phyloP scores from a whole-genome alignment of 1,140 invertebrate species.

The Branchinecta lindahli region DNA sequence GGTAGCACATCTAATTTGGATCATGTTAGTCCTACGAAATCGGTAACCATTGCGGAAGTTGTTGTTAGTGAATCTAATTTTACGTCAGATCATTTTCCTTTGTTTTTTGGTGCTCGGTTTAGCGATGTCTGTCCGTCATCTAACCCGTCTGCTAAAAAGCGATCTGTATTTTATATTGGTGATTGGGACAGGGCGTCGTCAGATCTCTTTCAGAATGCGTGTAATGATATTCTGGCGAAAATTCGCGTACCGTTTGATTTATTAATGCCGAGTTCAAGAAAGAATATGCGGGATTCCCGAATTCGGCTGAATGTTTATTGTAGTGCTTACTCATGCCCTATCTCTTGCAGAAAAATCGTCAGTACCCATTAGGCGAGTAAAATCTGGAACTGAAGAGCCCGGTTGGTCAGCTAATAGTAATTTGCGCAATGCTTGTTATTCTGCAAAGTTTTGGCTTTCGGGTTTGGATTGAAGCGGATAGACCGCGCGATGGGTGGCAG shows the following conservation, averaged over 20 bases:
- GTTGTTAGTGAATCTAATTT: conserved; percentile 5
- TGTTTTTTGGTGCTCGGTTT: conserved; percentile 3
- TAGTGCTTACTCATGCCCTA: conserved; percentile 8
- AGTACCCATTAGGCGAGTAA: conserved; percentile 5
- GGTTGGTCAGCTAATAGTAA: conserved; percentile 1
- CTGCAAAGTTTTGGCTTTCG: conserved; percentile 1
- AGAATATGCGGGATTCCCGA: conserved; percentile 5
- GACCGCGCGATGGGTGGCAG: background rate
- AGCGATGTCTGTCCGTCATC: background rate
- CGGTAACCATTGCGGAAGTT: conserved; percentile 1
- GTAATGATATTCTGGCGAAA: conserved; percentile 5
- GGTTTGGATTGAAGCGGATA: conserved; percentile 5
- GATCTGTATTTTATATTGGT: background rate
- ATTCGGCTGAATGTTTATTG: background rate
- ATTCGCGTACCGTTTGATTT: background rate
- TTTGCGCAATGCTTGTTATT: background rate
- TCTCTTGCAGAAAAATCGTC: background rate
- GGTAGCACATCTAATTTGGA: conserved; percentile 5
- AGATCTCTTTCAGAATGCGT: conserved; percentile 4
- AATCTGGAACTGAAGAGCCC: conserved; percentile 4
- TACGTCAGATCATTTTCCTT: conserved; percentile 2
- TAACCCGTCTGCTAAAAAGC: background rate
- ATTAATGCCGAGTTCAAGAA: conserved; percentile 5
- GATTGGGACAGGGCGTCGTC: conserved; percentile 3
- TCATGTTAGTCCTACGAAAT: background rate